Evolutionary conservation across 2,797 vertebrate species (phyloP), one percentile per base, ranked within the genome.

Genomic region (Parambassis ranga): DNA sequence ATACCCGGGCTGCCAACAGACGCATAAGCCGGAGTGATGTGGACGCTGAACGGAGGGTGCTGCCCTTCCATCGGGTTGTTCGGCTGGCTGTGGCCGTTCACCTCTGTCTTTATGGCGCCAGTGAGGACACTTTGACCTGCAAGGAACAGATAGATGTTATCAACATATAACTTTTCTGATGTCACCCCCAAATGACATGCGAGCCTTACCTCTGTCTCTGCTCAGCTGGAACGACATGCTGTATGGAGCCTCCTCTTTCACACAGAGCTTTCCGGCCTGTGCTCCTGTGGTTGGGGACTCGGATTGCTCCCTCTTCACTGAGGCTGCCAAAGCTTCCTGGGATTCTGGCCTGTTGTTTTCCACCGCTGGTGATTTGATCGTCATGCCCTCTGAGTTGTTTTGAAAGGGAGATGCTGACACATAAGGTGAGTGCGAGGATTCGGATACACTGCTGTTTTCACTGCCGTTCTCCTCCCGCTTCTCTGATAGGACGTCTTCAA

Each of bases 181-280:
- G n/a, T n/a, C n/a, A n/a, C n/a, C n/a, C n/a, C n/a, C n/a, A 87
- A 90, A 84, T 90, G 89, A 91, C 89, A 84, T 77, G 58, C 85
- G 70, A 82, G 87, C 39, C 1, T 22, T 93, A 98, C 96, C 96
- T 90, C 92, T 93, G 69, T 97, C 95, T 88, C 93, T 90, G 92
- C 84, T 95, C 91, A 94, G 77, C 7, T 84, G 94, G 92, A 95
- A 95, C 64, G 94, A 93, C 88, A 94, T 88, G 68, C 91, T 91
- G 87, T 94, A 94, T 74, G 94, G 91, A 71, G 84, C 88, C 87
- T 97, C 95, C 80, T 96, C 94, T 91, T 96, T 96, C 92, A 95
- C 83, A 81, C 90, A 63, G 0, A 87, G 88, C 79, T 93, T 94
- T 71, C 84, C 76, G 0, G 90, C 87, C 69, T 90, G 93, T 56